Base-by-base conservation (phyloP, 2,113 vertebrate genomes). In the Misgurnus mizolepis region DNA sequence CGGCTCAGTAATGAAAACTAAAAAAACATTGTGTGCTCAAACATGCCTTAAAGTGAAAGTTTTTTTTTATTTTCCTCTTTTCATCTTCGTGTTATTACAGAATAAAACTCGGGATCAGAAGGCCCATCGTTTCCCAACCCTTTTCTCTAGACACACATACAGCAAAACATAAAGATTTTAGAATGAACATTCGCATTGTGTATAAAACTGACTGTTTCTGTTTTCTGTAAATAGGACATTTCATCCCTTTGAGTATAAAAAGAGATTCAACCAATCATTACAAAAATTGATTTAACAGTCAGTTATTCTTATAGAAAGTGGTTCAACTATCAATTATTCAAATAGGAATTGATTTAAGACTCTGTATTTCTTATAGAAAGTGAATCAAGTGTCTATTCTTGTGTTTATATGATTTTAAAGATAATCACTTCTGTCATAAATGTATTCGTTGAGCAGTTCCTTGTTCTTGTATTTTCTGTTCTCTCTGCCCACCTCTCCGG, bases 81-180 rank as follows among this genome's bases (percentile, higher is more conserved):
- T 60, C n/a, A 73, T 73, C 70, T 60, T 58, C 39, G 4, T 73
- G 71, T 61, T 74, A 60, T 74, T 74, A 74, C 55, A 74, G 55
- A n/a, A 61, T 9, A 72, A 58, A 11, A 7, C 17, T 11, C 12
- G 17, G 41, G 69, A 58, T 72, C 15, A 43, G 53, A 56, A 17
- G 11, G 53, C 58, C 5, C 49, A 0, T 18, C 9, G 15, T 71
- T 71, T 55, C 41, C 17, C 6, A 72, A 61, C 17, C 39, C n/a
- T 14, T 45, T 73, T 45, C 40, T 27, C 55, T 27, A 40, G 55
- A 61, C 4, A 61, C 70, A 22, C 40, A 60, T 45, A 40, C 6
- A 6, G 14, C 43, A 64, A 75, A 50, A 75, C 43, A 49, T 75
- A 64, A 62, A 64, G 43, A 64, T 27, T 45, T n/a, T 55, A 22